Evolutionary conservation across 2,797 vertebrate genomes (phyloP).

Genomic region (Enteromius radiatus): DNA sequence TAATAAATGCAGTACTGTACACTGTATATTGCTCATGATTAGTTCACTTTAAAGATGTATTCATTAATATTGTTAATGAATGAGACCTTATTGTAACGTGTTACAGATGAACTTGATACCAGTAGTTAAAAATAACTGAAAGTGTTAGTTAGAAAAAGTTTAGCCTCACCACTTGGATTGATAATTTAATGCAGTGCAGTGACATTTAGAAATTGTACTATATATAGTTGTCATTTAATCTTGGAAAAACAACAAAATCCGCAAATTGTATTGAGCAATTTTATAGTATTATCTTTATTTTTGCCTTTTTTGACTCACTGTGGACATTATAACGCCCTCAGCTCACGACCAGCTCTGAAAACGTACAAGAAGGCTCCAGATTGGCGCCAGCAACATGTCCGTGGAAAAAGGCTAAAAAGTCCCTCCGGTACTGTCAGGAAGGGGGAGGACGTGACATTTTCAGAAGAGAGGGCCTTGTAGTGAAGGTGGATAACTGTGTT

Average conservation of each 20-base stretch:
- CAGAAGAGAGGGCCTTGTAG: background rate
- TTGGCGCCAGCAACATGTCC: background rate
- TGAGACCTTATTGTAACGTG: background rate
- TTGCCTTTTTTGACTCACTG: background rate
- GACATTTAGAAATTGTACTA: background rate
- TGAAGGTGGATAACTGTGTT: slow-evolving; percentile 32
- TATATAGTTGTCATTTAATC: background rate
- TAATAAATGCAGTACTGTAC: background rate
- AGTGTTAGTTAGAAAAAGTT: background rate
- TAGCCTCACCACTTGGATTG: background rate
- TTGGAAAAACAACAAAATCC: no score
- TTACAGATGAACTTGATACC: background rate
- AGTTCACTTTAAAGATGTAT: background rate
- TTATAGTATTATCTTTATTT: background rate
- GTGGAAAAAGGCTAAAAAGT: background rate
- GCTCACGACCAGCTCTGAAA: background rate
- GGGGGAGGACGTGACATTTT: slow-evolving; percentile 7
- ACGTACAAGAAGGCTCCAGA: background rate
- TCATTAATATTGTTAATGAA: background rate
- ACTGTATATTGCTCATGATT: background rate
- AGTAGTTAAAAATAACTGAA: background rate
- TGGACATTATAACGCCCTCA: background rate
- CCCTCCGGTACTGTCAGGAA: background rate
- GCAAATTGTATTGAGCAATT: background rate
- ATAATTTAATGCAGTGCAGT: background rate